Conservation (phyloP, 2,888 invertebrate species). For the Horisme vitalbata region DNA sequence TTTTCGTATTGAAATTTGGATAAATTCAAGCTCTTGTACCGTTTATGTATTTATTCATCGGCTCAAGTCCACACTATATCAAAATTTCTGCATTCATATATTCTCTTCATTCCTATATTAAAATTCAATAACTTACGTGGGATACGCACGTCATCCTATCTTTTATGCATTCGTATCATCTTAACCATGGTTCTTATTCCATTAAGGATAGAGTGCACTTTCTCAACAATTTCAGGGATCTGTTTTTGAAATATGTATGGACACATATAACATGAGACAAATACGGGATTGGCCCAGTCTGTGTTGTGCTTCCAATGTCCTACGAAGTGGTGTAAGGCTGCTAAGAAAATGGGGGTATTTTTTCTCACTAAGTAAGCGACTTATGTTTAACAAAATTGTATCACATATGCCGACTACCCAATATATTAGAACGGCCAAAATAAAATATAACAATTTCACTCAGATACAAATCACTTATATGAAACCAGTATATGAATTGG, state of each 20-base stretch:
- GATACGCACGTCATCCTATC: conserved; percentile 59
- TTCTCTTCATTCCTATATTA: conserved; percentile 42
- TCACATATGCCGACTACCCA: too few relatives aligned
- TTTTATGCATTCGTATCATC: conserved; percentile 65
- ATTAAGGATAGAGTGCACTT: conserved; percentile 47
- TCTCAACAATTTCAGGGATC: conserved; percentile 34
- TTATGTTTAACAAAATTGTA: too few relatives aligned
- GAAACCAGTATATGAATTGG: too few relatives aligned
- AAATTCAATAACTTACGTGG: conserved; percentile 70
- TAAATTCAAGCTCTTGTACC: not conserved
- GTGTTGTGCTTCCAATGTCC: conserved; percentile 41
- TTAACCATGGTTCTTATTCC: conserved; percentile 41
- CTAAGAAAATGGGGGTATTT: conserved; percentile 60
- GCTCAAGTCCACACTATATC: conserved; percentile 8
- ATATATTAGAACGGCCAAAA: too few relatives aligned
- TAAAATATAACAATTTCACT: not conserved
- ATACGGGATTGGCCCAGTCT: conserved; percentile 56
- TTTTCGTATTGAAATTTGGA: conserved; percentile 10
- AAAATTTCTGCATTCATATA: too few relatives aligned
- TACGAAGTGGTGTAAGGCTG: conserved; percentile 33
- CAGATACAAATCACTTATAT: too few relatives aligned
- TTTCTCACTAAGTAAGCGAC: conserved; percentile 56
- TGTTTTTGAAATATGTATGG: conserved; percentile 53
- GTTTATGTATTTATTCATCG: conserved; percentile 1
- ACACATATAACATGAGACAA: conserved; percentile 63